phyloP scores from a whole-genome alignment of 2,113 vertebrate genomes.

The Chelonoidis abingdonii region DNA sequence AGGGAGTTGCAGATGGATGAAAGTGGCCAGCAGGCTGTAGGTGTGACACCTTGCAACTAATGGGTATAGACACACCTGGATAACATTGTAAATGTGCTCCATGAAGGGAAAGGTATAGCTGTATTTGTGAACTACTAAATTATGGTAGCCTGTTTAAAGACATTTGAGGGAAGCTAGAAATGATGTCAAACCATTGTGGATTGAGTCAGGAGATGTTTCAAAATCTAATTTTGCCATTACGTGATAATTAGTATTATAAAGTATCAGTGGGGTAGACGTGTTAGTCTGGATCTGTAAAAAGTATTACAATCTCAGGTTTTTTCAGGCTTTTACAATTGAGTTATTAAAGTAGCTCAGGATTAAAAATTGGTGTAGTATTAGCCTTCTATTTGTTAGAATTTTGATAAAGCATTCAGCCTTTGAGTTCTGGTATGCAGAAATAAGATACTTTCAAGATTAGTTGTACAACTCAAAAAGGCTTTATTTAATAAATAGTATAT shows the following conservation, averaged over 20 bases:
- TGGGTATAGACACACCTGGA: neutral
- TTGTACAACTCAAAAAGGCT: neutral
- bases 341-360: neutral
- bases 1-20: neutral
- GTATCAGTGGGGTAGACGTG: too few relatives aligned
- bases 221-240: neutral
- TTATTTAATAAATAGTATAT: neutral
- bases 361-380: neutral
- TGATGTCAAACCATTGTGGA: neutral
- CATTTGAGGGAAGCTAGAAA: neutral
- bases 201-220: neutral
- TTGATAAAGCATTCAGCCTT: neutral
- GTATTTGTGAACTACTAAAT: neutral
- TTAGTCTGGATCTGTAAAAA: too few relatives aligned
- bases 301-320: neutral
- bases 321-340: neutral
- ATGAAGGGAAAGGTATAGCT: neutral
- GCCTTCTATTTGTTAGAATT: neutral
- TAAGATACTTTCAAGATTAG: neutral
- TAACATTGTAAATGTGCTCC: neutral
- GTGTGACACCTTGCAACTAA: neutral
- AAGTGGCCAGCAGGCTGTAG: neutral
- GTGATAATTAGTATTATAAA: neutral
- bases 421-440: neutral
- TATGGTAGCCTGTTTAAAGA: neutral